phyloP scores from a whole-genome alignment of 2,113 vertebrate species.

The Pluvialis apricaria region DNA sequence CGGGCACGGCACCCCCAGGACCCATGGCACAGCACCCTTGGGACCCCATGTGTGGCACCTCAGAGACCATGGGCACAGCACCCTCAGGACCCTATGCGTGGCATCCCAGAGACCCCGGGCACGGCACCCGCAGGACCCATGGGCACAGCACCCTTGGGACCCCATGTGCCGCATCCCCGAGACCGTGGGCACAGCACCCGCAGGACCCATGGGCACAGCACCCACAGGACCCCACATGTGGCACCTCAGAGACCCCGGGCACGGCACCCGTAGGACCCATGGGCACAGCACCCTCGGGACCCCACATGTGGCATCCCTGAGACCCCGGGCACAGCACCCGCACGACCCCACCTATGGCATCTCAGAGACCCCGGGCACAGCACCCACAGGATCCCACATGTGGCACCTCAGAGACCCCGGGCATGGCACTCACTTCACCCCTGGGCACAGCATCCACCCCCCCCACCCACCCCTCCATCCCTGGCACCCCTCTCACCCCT shows the following conservation, averaged over 20 bases:
- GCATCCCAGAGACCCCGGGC: too few species aligned
- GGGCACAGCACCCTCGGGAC: not conserved
- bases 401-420: not conserved
- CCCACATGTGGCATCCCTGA: not conserved
- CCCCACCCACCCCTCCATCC: not conserved
- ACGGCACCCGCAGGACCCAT: too few species aligned
- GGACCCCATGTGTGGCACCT: too few species aligned
- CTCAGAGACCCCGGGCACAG: not conserved
- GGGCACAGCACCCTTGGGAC: too few species aligned
- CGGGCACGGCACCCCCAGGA: fast-evolving
- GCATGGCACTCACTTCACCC: not conserved
- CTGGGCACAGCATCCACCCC: not conserved
- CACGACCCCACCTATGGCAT: not conserved
- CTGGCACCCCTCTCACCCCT: not conserved
- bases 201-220: too few species aligned
- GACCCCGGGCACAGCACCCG: fast-evolving
- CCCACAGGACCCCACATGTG: too few species aligned
- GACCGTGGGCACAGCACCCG: too few species aligned
- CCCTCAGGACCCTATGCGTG: too few species aligned
- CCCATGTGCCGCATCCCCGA: too few species aligned
- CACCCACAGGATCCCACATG: not conserved
- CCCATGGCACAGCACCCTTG: not conserved
- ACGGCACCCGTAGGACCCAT: not conserved
- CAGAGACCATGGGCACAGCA: too few species aligned
- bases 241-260: too few species aligned